Percentiles rank a stretch among this genome's conserved stretches.
Evolutionary conservation across 1,140 invertebrate species (phyloP).

Genomic region (Phenacoccus solenopsis): DNA sequence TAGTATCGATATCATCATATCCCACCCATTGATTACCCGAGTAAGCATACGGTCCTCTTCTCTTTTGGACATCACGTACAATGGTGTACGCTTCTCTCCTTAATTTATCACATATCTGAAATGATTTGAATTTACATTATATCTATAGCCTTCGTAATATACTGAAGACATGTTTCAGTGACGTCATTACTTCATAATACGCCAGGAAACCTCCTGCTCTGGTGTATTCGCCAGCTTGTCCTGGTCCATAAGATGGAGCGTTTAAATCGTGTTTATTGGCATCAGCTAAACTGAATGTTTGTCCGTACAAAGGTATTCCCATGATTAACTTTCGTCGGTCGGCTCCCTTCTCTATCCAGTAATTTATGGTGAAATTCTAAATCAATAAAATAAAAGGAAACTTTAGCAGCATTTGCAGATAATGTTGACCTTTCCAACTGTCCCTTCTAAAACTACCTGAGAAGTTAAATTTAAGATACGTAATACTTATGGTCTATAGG

Average conservation of each 20-base stretch:
- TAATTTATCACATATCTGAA: constrained; percentile 65
- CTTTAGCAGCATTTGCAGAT: too few species aligned
- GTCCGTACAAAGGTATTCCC: constrained; percentile 84
- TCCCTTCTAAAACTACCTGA: too few species aligned
- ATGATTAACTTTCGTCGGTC: constrained; percentile 65
- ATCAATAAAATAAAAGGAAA: constrained; percentile 31
- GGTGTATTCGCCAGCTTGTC: constrained; percentile 67
- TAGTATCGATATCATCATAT: constrained; percentile 69
- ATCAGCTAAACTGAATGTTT: constrained; percentile 57
- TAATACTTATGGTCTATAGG: too few species aligned
- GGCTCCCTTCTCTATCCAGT: constrained; percentile 74
- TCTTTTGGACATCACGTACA: constrained; percentile 53
- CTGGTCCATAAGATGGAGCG: constrained; percentile 55
- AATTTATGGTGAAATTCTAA: constrained; percentile 72
- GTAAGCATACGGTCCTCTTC: constrained; percentile 77
- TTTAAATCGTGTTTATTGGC: constrained; percentile 51
- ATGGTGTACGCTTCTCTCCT: constrained; percentile 62
- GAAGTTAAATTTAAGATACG: too few species aligned
- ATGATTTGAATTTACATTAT: constrained; percentile 11
- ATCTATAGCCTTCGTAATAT: background rate
- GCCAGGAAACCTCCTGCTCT: constrained; percentile 70
- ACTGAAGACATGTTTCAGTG: background rate
- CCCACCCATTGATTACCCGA: constrained; percentile 80
- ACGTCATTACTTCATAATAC: constrained; percentile 76
- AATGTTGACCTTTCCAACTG: too few species aligned